Base-by-base conservation (phyloP, 1,140 invertebrate genomes). In the Bombus haemorrhoidalis region DNA sequence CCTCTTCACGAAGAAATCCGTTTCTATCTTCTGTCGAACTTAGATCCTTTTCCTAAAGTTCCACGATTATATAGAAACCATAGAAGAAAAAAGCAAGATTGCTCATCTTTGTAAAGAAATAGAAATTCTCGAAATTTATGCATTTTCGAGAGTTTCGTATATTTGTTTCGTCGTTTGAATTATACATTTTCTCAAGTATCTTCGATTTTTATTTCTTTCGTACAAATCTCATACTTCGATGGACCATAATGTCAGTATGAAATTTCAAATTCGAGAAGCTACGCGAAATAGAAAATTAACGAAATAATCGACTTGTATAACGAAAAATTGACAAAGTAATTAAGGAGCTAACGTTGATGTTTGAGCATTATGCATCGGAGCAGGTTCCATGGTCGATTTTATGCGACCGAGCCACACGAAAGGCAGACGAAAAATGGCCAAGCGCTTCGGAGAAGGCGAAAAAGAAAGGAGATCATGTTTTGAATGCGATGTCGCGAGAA, bases 381-480 rank as follows among this genome's bases (percentile, higher is more conserved):
- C 6, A 34, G 34, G n/a, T 41, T 47, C 4, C 9, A 25, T n/a
- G 43, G 22, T 74, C 73, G 73, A 74, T 28, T 75, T 53, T 75
- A 37, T 75, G 43, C 43, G n/a, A 57, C 34, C 32, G 73, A 32
- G 47, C 47, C 43, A 25, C 12, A 2, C 13, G 47, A 13, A 62
- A 83, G 41, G 57, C 12, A 39, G 25, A 22, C 34, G 74, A 34
- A 74, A 83, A 25, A 25, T 73, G 71, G 41, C 66, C 39, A 9
- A 34, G 18, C 39, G 32, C 59, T 68, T 53, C 59, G 28, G 37
- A 15, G 72, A 43, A 53, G 32, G 72, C 69, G 80, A 83, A 66
- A 74, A 87, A 88, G 86, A 88, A 87, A 81, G 78, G 84, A 87
- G 87, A 88, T 87, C 85, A 64, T 79, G 81, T 87, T 88, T 88